A percentile compares a stretch with the other conserved stretches of the same genome.
Conservation (phyloP, 2,797 vertebrate genomes). For the Poecile montanus region DNA sequence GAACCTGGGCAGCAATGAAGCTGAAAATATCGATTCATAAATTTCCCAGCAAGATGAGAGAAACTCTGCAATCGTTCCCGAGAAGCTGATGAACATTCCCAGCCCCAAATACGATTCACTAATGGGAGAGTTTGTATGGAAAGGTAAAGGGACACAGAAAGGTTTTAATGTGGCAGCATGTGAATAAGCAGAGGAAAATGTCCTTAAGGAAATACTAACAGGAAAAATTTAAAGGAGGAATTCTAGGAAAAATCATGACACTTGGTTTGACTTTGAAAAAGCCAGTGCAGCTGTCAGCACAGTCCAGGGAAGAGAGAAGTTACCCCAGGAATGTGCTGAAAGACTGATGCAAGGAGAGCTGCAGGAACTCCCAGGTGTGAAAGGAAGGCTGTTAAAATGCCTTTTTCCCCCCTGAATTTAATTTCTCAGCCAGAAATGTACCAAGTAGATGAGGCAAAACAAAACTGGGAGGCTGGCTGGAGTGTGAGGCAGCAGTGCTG, state of each 20-base stretch:
- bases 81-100: conserved; percentile 29
- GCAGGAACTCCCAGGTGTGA: not conserved
- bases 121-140: not conserved
- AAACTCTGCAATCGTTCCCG: not conserved
- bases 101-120: not conserved
- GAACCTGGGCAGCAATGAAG: conserved; percentile 66
- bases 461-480: not conserved
- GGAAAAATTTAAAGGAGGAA: not conserved
- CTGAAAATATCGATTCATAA: conserved; percentile 66
- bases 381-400: not conserved
- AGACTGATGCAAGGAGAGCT: not conserved
- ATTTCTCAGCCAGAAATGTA: not conserved
- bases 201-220: not conserved
- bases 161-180: not conserved
- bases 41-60: conserved; percentile 45
- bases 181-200: not conserved
- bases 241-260: not conserved
- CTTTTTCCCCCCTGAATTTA: not conserved
- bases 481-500: not conserved
- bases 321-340: not conserved
- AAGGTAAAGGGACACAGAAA: not conserved
- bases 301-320: not conserved
- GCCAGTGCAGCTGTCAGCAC: not conserved
- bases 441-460: not conserved
- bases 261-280: not conserved